Conservation (phyloP, 2,888 invertebrate genomes). For the Catocala sponsa region DNA sequence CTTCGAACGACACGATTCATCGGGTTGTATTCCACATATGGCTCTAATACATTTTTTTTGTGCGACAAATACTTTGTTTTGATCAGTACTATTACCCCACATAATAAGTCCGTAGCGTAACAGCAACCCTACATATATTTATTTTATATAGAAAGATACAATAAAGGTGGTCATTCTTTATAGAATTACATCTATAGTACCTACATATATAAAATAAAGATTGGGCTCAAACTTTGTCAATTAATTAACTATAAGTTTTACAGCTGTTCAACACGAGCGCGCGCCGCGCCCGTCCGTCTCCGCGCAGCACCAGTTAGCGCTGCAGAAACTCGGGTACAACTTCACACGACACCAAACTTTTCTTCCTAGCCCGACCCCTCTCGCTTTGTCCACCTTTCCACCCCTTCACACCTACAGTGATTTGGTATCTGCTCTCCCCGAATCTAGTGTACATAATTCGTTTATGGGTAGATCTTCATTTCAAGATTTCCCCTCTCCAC, state of each 20-base stretch:
- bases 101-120: too few relatives aligned
- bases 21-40: too few relatives aligned
- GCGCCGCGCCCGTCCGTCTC: conserved; percentile 90
- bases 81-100: too few relatives aligned
- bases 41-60: too few relatives aligned
- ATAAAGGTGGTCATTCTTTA: too few relatives aligned
- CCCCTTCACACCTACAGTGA: conserved; percentile 65
- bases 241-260: conserved; percentile 9
- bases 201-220: too few relatives aligned
- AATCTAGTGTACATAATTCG: conserved; percentile 58
- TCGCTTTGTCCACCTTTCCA: conserved; percentile 66
- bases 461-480: conserved; percentile 68
- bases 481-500: conserved; percentile 65
- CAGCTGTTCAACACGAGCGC: conserved; percentile 97
- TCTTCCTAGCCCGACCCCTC: conserved; percentile 61
- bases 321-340: conserved; percentile 82
- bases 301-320: conserved; percentile 77
- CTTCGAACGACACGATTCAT: too few relatives aligned
- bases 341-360: conserved; percentile 68
- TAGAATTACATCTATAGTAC: too few relatives aligned
- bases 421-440: conserved; percentile 60
- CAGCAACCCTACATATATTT: too few relatives aligned
- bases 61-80: too few relatives aligned
- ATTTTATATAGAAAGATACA: too few relatives aligned
- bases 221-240: too few relatives aligned